phyloP scores from a whole-genome alignment of 2,113 vertebrate species.

The human region DNA sequence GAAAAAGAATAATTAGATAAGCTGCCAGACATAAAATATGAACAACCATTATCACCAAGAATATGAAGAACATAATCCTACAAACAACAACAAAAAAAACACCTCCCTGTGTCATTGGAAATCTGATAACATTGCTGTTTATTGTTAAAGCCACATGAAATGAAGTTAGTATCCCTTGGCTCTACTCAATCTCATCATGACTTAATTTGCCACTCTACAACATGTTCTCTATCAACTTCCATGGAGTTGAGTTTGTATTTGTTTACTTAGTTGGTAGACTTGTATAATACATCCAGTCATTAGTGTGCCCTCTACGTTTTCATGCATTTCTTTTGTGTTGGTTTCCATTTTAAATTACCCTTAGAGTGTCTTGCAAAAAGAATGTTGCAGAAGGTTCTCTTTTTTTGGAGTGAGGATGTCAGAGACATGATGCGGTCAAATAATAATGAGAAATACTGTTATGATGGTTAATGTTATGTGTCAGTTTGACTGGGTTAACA shows the following conservation, averaged over 20 bases:
- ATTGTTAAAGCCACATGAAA: neutral
- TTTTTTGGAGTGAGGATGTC: neutral
- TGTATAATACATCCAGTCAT: neutral
- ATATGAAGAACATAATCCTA: neutral
- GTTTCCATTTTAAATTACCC: neutral
- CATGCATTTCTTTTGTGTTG: neutral
- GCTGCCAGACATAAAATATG: neutral
- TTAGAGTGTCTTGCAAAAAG: neutral
- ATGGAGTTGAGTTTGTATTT: neutral
- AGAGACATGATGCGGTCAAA: neutral
- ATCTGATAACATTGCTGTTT: neutral
- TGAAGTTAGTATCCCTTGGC: neutral
- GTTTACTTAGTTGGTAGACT: neutral
- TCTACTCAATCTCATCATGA: neutral
- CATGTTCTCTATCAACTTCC: neutral
- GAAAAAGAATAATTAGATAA: conserved; percentile 35
- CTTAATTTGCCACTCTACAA: neutral
- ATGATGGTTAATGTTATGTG: neutral
- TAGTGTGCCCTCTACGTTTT: neutral
- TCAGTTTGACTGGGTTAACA: neutral
- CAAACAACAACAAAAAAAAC: neutral
- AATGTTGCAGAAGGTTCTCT: neutral
- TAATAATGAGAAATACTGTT: neutral
- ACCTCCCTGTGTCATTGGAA: neutral
- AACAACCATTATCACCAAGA: neutral